Evolutionary conservation across 2,797 vertebrate genomes (phyloP).

Genomic region (Chloroceryle amazona): DNA sequence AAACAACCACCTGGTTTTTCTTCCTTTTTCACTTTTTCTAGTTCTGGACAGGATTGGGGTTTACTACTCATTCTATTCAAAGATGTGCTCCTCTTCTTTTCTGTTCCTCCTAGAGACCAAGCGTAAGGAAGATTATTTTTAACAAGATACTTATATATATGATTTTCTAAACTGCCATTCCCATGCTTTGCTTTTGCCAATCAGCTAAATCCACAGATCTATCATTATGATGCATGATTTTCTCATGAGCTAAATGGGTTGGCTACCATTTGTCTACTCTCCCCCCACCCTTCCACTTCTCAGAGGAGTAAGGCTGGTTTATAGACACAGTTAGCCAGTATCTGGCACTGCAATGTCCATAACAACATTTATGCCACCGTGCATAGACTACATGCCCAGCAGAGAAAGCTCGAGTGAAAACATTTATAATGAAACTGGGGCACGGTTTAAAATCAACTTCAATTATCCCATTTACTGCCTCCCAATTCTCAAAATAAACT

Average conservation of each 20-base stretch:
- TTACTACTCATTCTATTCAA: slow-evolving; percentile 88
- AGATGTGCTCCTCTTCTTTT: slow-evolving; percentile 92
- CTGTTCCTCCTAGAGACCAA: slow-evolving; percentile 78
- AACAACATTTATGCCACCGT: neutral
- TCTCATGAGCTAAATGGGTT: neutral
- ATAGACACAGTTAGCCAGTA: neutral
- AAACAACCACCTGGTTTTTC: slow-evolving; percentile 87
- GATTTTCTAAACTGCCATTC: slow-evolving; percentile 4
- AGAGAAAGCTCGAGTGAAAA: neutral
- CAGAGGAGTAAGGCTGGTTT: neutral
- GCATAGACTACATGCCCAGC: neutral
- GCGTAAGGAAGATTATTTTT: slow-evolving; percentile 66
- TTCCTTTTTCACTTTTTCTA: slow-evolving; percentile 86
- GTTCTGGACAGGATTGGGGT: slow-evolving; percentile 80
- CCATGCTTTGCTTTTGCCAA: neutral
- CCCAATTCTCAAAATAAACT: slow-evolving; percentile 14
- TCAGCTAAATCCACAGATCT: neutral
- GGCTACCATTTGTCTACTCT: neutral
- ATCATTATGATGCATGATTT: neutral
- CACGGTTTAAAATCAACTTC: neutral
- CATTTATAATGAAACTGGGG: neutral
- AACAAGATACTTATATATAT: neutral
- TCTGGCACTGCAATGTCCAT: neutral
- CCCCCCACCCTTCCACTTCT: neutral
- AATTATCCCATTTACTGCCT: neutral